phyloP scores from a whole-genome alignment of 2,797 vertebrate genomes.

The Cephalopachus bancanus region DNA sequence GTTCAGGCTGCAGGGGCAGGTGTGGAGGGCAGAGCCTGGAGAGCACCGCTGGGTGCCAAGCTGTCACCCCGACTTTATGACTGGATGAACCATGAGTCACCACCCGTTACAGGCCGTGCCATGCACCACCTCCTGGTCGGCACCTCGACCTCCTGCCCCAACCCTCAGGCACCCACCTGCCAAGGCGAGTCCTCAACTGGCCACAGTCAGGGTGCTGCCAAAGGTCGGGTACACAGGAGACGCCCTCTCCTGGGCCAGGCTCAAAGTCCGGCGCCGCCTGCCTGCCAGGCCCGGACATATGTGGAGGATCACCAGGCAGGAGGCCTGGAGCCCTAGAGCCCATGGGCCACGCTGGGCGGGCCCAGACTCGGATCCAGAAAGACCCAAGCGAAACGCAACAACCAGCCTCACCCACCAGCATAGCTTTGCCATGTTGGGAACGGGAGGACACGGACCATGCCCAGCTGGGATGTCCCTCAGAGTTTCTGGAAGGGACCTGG shows the following conservation, averaged over 20 bases:
- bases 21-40: background rate
- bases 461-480: rapidly evolving
- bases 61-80: slow-evolving; percentile 82
- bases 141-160: slow-evolving; percentile 27
- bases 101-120: slow-evolving; percentile 83
- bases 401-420: too few species aligned
- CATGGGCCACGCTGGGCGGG: rapidly evolving
- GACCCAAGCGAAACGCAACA: background rate
- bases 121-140: slow-evolving; percentile 66
- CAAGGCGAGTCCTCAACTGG: slow-evolving; percentile 81
- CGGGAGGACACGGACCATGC: background rate
- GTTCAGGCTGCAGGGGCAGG: background rate
- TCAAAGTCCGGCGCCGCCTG: slow-evolving; percentile 86
- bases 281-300: background rate
- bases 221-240: slow-evolving; percentile 80
- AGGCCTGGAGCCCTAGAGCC: background rate
- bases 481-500: background rate
- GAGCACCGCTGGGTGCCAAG: background rate
- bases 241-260: slow-evolving; percentile 64
- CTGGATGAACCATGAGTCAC: slow-evolving; percentile 82
- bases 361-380: background rate
- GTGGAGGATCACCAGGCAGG: rapidly evolving
- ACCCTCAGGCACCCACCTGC: slow-evolving; percentile 76
- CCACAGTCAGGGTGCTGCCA: slow-evolving; percentile 81
- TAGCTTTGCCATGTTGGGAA: too few species aligned